Conservation (phyloP, 2,888 invertebrate genomes). For the Xestoiulus laeticollis region DNA sequence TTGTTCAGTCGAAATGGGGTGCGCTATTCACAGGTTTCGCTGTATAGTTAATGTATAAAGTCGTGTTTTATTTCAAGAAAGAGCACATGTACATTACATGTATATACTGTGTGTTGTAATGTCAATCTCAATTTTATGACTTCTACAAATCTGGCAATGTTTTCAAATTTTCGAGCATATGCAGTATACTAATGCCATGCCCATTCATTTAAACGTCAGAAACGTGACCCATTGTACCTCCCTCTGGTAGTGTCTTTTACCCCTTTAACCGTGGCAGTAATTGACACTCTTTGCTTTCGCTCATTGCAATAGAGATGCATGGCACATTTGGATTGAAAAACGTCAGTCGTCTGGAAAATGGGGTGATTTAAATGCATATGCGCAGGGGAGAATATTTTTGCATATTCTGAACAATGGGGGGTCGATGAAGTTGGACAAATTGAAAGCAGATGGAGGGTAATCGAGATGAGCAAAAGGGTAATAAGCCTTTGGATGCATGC, state of each 20-base stretch:
- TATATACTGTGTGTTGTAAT: too few relatives aligned
- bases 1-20: too few relatives aligned
- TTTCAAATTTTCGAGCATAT: too few relatives aligned
- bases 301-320: background rate
- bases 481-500: background rate
- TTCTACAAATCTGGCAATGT: too few relatives aligned
- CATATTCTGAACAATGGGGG: background rate
- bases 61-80: too few relatives aligned
- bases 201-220: too few relatives aligned
- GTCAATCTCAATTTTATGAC: too few relatives aligned
- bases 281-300: background rate
- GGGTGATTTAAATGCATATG: background rate
- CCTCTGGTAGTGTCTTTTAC: background rate
- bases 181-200: too few relatives aligned
- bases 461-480: background rate
- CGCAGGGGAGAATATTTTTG: background rate
- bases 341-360: background rate
- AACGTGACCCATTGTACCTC: background rate
- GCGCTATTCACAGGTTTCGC: too few relatives aligned
- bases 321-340: background rate
- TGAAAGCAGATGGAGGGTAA: background rate
- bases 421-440: background rate
- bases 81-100: too few relatives aligned
- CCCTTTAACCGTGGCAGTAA: background rate
- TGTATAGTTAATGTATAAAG: too few relatives aligned